phyloP scores from a whole-genome alignment of 1,140 invertebrate genomes.

The Apis cerana region DNA sequence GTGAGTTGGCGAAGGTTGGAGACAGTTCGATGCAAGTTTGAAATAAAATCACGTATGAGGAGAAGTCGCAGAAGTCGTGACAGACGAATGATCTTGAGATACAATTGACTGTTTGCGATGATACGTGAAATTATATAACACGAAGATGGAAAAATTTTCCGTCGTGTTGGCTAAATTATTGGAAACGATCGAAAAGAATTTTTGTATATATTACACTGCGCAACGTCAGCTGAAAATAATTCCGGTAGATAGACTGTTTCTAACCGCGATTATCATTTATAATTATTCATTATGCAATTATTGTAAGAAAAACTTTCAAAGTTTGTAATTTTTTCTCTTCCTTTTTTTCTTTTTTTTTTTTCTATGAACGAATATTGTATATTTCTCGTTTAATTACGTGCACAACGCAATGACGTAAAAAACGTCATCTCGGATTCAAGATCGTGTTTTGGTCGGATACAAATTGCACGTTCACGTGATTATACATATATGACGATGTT shows the following conservation, averaged over 20 bases:
- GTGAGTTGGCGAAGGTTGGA: neutral
- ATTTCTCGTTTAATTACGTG: neutral
- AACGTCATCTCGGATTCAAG: no score
- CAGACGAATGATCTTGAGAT: neutral
- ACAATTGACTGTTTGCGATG: neutral
- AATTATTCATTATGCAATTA: no score
- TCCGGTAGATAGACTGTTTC: neutral
- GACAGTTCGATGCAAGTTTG: neutral
- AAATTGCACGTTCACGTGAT: neutral
- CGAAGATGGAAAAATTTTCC: neutral
- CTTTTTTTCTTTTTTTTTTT: neutral
- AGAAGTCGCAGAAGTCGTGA: neutral
- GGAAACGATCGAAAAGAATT: neutral
- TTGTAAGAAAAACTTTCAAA: neutral
- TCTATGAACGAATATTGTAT: neutral
- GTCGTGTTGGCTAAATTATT: neutral
- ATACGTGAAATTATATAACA: neutral
- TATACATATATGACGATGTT: neutral
- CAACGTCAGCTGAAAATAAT: constrained; percentile 8
- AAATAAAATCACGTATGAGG: neutral
- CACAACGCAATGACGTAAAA: neutral
- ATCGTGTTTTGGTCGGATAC: neutral
- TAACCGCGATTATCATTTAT: neutral
- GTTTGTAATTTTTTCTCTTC: no score
- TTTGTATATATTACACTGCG: no score